Conservation (phyloP, 1,140 invertebrate species). For the Sogatella furcifera region DNA sequence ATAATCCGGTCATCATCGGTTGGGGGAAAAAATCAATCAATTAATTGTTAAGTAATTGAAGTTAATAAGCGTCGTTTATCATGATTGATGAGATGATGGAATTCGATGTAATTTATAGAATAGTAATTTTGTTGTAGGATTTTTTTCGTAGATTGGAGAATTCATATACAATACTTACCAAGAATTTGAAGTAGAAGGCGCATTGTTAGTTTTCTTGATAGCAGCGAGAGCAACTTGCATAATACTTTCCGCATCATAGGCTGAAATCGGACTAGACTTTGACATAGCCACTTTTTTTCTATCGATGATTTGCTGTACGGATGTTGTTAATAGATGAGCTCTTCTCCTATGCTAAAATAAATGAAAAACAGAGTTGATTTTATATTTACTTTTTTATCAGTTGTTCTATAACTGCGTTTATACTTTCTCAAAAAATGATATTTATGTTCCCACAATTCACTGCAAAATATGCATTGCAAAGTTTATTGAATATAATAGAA, state of each 20-base stretch:
- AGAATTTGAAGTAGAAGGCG: slow-evolving; percentile 1
- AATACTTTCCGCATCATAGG: slow-evolving; percentile 32
- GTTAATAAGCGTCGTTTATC: too few relatives aligned
- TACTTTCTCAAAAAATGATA: not conserved
- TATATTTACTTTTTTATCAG: not conserved
- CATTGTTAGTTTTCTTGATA: slow-evolving; percentile 27
- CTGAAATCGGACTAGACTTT: slow-evolving; percentile 23
- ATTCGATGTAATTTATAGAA: too few relatives aligned
- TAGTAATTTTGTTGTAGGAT: too few relatives aligned
- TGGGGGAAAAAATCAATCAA: too few relatives aligned
- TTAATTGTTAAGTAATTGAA: too few relatives aligned
- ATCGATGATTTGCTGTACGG: slow-evolving; percentile 12
- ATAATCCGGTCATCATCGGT: too few relatives aligned
- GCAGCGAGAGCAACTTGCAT: slow-evolving; percentile 23
- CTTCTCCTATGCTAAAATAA: slow-evolving; percentile 22
- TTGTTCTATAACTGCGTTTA: not conserved
- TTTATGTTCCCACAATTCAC: too few relatives aligned
- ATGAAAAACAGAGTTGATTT: not conserved
- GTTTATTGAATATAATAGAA: too few relatives aligned
- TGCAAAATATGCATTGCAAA: not conserved
- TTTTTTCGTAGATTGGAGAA: too few relatives aligned
- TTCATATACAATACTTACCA: not conserved
- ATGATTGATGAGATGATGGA: too few relatives aligned
- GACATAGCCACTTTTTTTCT: slow-evolving; percentile 14
- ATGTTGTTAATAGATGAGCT: slow-evolving; percentile 23